Evolutionary conservation across 2,797 vertebrate species (phyloP).

Genomic region (Babyrousa celebensis): DNA sequence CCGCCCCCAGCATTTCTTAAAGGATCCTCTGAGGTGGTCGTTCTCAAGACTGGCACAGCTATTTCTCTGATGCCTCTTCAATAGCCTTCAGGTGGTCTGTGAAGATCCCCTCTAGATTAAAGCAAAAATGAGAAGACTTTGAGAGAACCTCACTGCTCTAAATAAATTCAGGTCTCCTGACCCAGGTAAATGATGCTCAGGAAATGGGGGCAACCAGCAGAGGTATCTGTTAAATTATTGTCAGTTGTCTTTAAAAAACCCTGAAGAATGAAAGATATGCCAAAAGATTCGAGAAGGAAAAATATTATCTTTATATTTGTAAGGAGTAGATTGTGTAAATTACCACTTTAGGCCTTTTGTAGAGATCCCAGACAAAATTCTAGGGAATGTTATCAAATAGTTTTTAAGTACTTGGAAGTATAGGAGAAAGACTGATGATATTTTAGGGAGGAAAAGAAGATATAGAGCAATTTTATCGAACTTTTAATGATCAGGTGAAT

Average conservation of each 20-base stretch:
- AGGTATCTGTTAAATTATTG: conserved; percentile 21
- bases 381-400: not conserved
- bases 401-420: conserved; percentile 14
- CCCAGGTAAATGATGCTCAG: not conserved
- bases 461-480: not conserved
- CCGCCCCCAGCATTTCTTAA: not conserved
- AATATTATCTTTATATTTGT: not conserved
- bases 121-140: not conserved
- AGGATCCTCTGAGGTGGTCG: not conserved
- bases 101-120: not conserved
- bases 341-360: not conserved
- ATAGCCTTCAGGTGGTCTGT: not conserved
- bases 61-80: not conserved
- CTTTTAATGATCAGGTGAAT: not conserved
- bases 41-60: not conserved
- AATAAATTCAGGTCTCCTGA: conserved; percentile 3
- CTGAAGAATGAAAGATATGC: not conserved
- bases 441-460: conserved; percentile 36
- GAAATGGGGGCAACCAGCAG: conserved; percentile 15
- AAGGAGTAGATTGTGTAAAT: not conserved
- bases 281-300: not conserved
- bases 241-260: conserved; percentile 4
- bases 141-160: not conserved
- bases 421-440: conserved; percentile 3
- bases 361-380: not conserved